phyloP scores from a whole-genome alignment of 2,888 invertebrate genomes.

The Eumacrocentrus americanus region DNA sequence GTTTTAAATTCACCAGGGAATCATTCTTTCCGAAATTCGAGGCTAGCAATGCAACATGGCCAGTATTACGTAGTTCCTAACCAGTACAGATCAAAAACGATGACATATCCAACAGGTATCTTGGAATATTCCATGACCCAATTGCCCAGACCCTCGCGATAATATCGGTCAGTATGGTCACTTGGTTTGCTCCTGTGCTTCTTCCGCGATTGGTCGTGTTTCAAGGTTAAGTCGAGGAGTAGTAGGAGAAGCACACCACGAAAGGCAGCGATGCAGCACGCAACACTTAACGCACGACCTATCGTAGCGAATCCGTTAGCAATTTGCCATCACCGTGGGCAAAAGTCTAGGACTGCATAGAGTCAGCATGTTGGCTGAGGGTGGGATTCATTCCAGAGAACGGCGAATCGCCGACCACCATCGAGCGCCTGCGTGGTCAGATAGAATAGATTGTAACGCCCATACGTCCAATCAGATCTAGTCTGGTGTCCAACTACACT shows the following conservation, averaged over 20 bases:
- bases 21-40: too few relatives aligned
- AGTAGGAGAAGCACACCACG: background rate
- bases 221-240: background rate
- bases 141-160: background rate
- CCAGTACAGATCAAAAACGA: too few relatives aligned
- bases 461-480: background rate
- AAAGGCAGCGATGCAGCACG: background rate
- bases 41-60: background rate
- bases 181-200: background rate
- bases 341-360: conserved; percentile 16
- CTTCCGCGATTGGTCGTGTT: background rate
- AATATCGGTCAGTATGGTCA: conserved; percentile 14
- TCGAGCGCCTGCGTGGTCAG: conserved; percentile 16
- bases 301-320: too few relatives aligned
- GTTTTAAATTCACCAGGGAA: too few relatives aligned
- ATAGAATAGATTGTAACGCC: conserved; percentile 6
- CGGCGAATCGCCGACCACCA: conserved; percentile 10
- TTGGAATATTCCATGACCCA: background rate
- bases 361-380: conserved; percentile 7
- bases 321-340: background rate
- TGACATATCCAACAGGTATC: too few relatives aligned
- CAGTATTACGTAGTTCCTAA: background rate
- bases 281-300: too few relatives aligned
- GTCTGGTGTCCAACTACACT: background rate
- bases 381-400: conserved; percentile 1